Evolutionary conservation across 2,888 invertebrate genomes (phyloP), one percentile per base, ranked within the genome.

Genomic region (Bibio marci): DNA sequence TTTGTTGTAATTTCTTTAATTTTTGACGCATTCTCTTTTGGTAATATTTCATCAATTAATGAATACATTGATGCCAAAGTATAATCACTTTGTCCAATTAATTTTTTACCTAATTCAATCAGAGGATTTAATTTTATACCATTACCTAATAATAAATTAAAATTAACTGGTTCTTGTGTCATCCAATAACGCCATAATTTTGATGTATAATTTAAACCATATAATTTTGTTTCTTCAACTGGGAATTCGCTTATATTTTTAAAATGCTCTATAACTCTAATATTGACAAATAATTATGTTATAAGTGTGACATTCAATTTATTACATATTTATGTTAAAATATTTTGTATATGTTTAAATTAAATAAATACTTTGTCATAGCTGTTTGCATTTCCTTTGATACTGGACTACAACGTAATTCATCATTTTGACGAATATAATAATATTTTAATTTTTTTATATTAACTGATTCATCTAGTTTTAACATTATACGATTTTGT

Each of bases 351-450:
- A n/a, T n/a, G n/a, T n/a, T n/a, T n/a, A n/a, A n/a, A n/a, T n/a
- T n/a, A n/a, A n/a, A n/a, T n/a, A n/a, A n/a, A 12, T n/a, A 70
- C 65, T 68, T 37, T 15, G 37, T 62, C 64, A 85, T 73, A 1
- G 71, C 65, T 2, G 64, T 57, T 49, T 73, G 70, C 42, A 83
- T 67, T 37, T 86, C 80, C 0, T 58, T 50, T 44, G 73, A 69
- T 3, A 91, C 68, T 25, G 76, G 72, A 54, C 81, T 85, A 18
- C 80, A 69, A 39, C 79, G 64, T 1, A 76, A 58, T 56, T 86
- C 85, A 6, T 78, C 73, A 0, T 80, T 78, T 26, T 73, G 71
- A 48, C 78, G 73, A 56, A 86, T 75, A 58, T 82, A 92, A 58
- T 72, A 88, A 46, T 80, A 66, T 40, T 71, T 74, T 15, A 94